phyloP scores from a whole-genome alignment of 2,113 vertebrate genomes.

The Nerophis lumbriciformis region DNA sequence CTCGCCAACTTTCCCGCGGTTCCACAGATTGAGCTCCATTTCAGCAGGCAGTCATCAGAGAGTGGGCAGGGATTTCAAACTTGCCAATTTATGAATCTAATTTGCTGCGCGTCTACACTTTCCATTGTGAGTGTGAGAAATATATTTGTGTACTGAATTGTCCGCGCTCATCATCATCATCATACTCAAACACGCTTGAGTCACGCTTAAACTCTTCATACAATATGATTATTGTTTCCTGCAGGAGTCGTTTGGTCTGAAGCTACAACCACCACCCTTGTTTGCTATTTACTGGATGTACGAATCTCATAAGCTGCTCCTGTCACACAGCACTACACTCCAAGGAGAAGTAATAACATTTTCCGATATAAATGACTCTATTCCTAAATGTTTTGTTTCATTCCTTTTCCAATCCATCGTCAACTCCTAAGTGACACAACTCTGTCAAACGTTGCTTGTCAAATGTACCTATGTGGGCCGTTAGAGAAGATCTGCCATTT shows the following conservation, averaged over 20 bases:
- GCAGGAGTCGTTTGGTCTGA: constrained; percentile 4
- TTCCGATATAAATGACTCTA: too few relatives aligned
- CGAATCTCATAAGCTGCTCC: too few relatives aligned
- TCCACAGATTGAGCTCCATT: constrained; percentile 59
- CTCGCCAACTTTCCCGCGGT: constrained; percentile 20
- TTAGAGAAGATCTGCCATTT: too few relatives aligned
- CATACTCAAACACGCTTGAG: constrained; percentile 40
- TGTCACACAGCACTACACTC: too few relatives aligned
- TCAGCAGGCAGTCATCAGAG: constrained; percentile 43
- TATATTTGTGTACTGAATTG: constrained; percentile 13
- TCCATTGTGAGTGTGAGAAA: constrained; percentile 30
- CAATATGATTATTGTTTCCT: constrained; percentile 21
- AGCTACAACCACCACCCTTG: too few relatives aligned
- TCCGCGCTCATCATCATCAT: constrained; percentile 49
- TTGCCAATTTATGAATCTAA: constrained; percentile 70
- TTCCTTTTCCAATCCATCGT: too few relatives aligned
- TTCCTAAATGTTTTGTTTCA: too few relatives aligned
- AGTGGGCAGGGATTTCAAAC: constrained; percentile 54
- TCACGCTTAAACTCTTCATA: constrained; percentile 32
- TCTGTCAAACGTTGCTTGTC: too few relatives aligned
- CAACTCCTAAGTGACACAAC: too few relatives aligned
- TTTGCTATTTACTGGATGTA: too few relatives aligned
- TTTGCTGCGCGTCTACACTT: constrained; percentile 69
- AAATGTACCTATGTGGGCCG: too few relatives aligned
- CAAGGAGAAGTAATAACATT: too few relatives aligned